Evolutionary conservation across 2,888 invertebrate species (phyloP).

Genomic region (Marronus borbonicus): DNA sequence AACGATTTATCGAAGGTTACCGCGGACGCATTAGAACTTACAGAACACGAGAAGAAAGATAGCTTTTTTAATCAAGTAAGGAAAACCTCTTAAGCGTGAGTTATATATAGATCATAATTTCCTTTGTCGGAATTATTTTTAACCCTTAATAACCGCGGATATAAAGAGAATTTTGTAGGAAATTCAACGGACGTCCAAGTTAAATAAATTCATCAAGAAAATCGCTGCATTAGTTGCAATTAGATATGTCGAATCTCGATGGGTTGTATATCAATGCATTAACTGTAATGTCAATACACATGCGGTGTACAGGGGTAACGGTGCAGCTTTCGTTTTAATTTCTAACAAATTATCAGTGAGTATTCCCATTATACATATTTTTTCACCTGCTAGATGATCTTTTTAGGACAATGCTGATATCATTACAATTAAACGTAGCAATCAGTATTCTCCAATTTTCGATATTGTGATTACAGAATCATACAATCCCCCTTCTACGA

Average conservation of each 20-base stretch:
- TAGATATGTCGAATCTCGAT: conserved; percentile 73
- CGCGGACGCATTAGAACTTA: conserved; percentile 74
- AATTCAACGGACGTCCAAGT: conserved; percentile 71
- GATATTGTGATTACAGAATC: conserved; percentile 69
- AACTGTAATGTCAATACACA: conserved; percentile 78
- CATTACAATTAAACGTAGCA: conserved; percentile 75
- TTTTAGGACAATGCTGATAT: conserved; percentile 69
- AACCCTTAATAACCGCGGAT: conserved; percentile 45
- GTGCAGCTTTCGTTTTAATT: conserved; percentile 73
- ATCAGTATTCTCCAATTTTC: conserved; percentile 81
- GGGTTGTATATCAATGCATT: conserved; percentile 77
- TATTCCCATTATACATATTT: conserved; percentile 51
- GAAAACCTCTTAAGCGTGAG: background rate
- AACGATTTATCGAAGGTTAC: conserved; percentile 74
- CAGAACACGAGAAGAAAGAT: conserved; percentile 76
- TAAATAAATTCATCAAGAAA: conserved; percentile 72
- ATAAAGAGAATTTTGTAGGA: conserved; percentile 67
- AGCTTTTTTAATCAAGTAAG: conserved; percentile 79
- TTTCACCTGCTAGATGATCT: background rate
- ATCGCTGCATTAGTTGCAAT: conserved; percentile 75
- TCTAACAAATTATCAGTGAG: conserved; percentile 75
- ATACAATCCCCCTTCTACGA: background rate
- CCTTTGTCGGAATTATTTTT: conserved; percentile 57
- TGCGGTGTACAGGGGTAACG: conserved; percentile 75
- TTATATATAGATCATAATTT: conserved; percentile 57